Conservation (phyloP, 1,140 invertebrate species). For the Thalassaphorura encarpata region DNA sequence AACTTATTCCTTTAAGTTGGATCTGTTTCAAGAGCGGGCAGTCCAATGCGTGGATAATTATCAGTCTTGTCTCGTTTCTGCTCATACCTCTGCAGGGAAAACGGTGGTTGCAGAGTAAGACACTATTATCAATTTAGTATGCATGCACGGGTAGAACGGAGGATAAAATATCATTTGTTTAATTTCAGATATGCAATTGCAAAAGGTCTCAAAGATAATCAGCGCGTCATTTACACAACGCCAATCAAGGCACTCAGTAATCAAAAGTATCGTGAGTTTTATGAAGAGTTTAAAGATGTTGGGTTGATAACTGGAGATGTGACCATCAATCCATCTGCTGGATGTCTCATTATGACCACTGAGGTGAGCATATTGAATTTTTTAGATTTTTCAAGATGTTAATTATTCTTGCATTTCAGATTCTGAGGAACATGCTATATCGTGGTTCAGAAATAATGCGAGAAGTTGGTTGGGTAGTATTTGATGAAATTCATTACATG, state of each 20-base stretch:
- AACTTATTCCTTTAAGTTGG: constrained; percentile 87
- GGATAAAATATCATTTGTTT: constrained; percentile 4
- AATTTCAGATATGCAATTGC: constrained; percentile 55
- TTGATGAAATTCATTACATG: constrained; percentile 99
- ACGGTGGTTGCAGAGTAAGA: constrained; percentile 97
- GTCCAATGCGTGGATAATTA: constrained; percentile 96
- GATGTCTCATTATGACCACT: constrained; percentile 99
- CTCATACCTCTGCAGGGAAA: constrained; percentile 99
- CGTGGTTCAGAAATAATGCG: constrained; percentile 94
- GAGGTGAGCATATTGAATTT: constrained; percentile 62
- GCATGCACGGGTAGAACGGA: background rate
- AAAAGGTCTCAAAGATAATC: constrained; percentile 56
- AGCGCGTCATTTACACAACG: constrained; percentile 97
- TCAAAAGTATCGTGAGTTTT: constrained; percentile 98
- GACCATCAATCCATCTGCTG: constrained; percentile 95
- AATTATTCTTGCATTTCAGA: constrained; percentile 46
- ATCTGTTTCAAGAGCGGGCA: constrained; percentile 98
- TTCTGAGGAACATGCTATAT: constrained; percentile 97
- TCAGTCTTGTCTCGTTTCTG: constrained; percentile 94
- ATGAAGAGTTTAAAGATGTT: constrained; percentile 96
- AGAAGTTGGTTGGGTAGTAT: constrained; percentile 99
- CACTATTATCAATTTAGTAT: constrained; percentile 15
- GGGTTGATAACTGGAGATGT: constrained; percentile 98
- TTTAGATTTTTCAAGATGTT: too few species aligned
- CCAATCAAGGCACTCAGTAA: constrained; percentile 99